Percentiles rank a stretch among this genome's conserved stretches.
These are phyloP conservation scores for Hemibagrus guttatus DNA, from an alignment of 2,797 vertebrate genomes.

Conservation along the genomic window DNA sequence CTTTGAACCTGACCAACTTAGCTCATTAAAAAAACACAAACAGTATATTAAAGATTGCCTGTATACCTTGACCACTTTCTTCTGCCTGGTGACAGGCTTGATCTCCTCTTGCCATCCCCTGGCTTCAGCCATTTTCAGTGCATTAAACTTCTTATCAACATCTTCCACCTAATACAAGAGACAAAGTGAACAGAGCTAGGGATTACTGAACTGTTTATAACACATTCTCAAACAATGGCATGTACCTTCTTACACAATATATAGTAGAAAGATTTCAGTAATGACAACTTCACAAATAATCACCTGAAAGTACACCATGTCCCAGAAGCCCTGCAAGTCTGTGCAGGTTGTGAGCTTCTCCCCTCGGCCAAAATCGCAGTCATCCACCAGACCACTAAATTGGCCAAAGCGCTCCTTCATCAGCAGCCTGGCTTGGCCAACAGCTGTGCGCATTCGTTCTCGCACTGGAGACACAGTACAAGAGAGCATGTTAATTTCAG, in stretches of 20 bases:
- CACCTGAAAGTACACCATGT: conserved; percentile 95
- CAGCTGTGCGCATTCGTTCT: conserved; percentile 83
- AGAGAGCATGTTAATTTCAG: background rate
- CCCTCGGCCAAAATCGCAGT: conserved; percentile 86
- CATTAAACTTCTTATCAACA: conserved; percentile 84
- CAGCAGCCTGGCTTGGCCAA: conserved; percentile 90
- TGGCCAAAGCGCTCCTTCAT: conserved; percentile 91
- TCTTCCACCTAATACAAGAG: conserved; percentile 80
- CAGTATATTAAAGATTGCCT: background rate
- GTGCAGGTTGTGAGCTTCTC: conserved; percentile 85
- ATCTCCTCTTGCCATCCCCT: conserved; percentile 80
- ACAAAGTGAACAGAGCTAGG: background rate
- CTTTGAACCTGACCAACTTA: background rate
- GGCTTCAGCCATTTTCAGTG: conserved; percentile 81
- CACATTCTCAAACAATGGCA: background rate
- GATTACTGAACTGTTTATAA: background rate
- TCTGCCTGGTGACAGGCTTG: conserved; percentile 65
- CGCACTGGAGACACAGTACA: conserved; percentile 73
- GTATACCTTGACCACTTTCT: conserved; percentile 79
- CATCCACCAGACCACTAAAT: conserved; percentile 87
- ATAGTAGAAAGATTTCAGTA: no score
- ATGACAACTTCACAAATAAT: background rate
- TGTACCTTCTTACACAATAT: background rate
- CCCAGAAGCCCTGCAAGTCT: conserved; percentile 97
- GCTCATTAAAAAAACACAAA: background rate